phyloP scores from a whole-genome alignment of 2,113 vertebrate species.

The Neogobius melanostomus region DNA sequence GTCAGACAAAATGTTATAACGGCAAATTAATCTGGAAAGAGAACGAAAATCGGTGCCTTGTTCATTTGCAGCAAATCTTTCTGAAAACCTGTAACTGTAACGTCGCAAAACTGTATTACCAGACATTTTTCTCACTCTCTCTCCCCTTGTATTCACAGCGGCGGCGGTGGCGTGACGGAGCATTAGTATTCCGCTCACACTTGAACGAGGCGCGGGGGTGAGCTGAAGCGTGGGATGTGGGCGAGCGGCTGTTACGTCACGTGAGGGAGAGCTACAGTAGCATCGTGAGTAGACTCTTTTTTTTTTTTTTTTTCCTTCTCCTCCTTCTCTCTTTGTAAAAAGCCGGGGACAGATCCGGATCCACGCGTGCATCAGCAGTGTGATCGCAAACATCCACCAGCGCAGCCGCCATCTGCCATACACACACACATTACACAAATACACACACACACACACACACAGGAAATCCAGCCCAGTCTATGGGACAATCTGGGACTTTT shows the following conservation, averaged over 20 bases:
- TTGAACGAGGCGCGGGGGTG: conserved; percentile 56
- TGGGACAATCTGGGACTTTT: conserved; percentile 15
- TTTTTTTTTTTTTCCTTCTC: conserved; percentile 20
- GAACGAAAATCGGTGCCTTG: no score
- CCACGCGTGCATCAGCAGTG: conserved; percentile 17
- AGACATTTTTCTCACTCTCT: no score
- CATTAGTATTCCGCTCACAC: conserved; percentile 46
- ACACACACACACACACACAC: conserved; percentile 3
- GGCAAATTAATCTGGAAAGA: no score
- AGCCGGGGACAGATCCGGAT: conserved; percentile 51
- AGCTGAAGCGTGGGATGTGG: conserved; percentile 56
- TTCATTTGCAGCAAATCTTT: no score
- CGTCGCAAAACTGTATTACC: no score
- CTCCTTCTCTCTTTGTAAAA: conserved; percentile 17
- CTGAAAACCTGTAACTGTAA: no score
- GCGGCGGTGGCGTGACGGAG: background rate
- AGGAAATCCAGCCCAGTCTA: conserved; percentile 50
- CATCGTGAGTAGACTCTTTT: conserved; percentile 52
- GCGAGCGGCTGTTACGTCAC: conserved; percentile 72
- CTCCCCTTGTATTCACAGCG: no score
- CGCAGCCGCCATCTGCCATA: conserved; percentile 55
- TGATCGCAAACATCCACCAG: conserved; percentile 54
- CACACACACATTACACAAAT: conserved; percentile 13
- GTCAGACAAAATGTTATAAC: no score
- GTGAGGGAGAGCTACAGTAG: conserved; percentile 56